phyloP scores from a whole-genome alignment of 2,888 invertebrate species.

The Tenodera sinensis region DNA sequence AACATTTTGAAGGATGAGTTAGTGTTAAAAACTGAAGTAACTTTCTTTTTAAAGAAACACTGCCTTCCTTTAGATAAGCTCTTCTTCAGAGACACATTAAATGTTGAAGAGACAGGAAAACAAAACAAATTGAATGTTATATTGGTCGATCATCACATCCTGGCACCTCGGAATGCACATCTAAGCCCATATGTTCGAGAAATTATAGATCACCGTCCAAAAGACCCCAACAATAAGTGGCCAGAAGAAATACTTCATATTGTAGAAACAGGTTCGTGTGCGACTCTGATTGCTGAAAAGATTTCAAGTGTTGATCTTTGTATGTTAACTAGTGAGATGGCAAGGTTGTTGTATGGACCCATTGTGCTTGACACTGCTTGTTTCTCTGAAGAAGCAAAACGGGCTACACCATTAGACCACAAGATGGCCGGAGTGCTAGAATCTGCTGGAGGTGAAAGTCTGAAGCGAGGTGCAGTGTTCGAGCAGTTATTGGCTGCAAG shows the following conservation, averaged over 20 bases:
- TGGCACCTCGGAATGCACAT: not conserved
- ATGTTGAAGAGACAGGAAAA: not conserved
- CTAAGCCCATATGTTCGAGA: not conserved
- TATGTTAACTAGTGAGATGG: not conserved
- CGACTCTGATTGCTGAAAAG: not conserved
- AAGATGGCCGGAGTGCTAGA: not conserved
- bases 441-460: not conserved
- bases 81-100: not conserved
- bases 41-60: not conserved
- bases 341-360: not conserved
- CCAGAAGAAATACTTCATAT: not conserved
- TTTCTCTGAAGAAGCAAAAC: not conserved
- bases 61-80: not conserved
- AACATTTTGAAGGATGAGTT: not conserved
- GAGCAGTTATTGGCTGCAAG: not conserved
- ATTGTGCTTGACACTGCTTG: constrained; percentile 7
- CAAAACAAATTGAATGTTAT: not conserved
- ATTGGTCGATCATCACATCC: not conserved
- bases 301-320: not conserved
- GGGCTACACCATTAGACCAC: not conserved
- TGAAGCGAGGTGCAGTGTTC: not conserved
- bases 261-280: not conserved
- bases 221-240: not conserved
- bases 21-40: not conserved
- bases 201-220: not conserved